Base-by-base conservation (phyloP, 2,113 vertebrate species). In the Tylochromis polylepis region DNA sequence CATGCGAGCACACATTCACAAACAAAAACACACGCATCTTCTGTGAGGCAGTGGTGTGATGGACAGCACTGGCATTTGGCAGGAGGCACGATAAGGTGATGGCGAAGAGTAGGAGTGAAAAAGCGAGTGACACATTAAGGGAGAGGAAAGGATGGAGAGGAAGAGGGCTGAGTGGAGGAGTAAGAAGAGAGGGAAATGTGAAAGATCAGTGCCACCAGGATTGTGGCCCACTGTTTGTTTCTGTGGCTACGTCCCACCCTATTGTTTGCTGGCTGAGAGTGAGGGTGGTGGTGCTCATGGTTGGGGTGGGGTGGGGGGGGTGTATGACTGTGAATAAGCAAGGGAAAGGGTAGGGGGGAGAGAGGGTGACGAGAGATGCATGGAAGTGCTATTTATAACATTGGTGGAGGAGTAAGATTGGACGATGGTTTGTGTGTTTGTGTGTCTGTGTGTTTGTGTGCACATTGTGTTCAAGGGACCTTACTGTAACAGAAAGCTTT, bases 1-100 rank as follows among this genome's bases (percentile, higher is more conserved):
- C 60, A 34, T 53, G 79, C 20, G 1, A 8, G 38, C 56, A 58
- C 86, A 82, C 84, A 58, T 4, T 81, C 51, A 80, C 81, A 58
- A 38, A 85, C 62, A 92, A 82, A 83, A 81, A 29, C 59, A 84
- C 49, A 83, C 80, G 70, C 62, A 24, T 82, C 78, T 83, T 83
- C 75, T 2, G 84, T 60, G 88, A 91, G 85, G 84, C 83, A 82
- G 82, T 7, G 80, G 84, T 85, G 90, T 94, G 94, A 95, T 95
- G 92, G 95, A 95, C 94, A 95, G 95, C 91, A 18, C 86, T 95
- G 95, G 95, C 95, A 95, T 95, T 95, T 95, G 93, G 94, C 93
- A 93, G 90, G 81, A 91, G 89, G 87, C 81, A 85, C 41, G 93
- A 95, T 95, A 93, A 94, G 92, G 93, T 93, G 85, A 89, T 55